A percentile compares a stretch with the other conserved stretches of the same genome.
These are phyloP conservation scores for Omphaloscelis lunosa DNA, from an alignment of 2,888 invertebrate species.

Conservation along the genomic window DNA sequence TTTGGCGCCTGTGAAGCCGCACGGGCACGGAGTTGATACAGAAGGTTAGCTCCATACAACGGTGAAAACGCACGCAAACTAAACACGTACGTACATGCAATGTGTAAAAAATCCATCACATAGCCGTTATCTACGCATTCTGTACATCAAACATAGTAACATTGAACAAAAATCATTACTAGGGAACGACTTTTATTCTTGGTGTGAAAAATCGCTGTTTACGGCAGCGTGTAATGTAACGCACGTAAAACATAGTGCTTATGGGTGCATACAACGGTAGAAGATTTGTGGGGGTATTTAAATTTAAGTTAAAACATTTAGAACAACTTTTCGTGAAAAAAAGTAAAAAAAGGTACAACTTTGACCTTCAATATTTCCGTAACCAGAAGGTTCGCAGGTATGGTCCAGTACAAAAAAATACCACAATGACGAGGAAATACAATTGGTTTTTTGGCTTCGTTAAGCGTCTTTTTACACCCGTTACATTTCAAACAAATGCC, in stretches of 20 bases:
- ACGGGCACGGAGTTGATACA: slow-evolving; percentile 33
- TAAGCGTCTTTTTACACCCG: neutral
- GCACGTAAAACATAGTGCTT: neutral
- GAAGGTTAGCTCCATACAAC: neutral
- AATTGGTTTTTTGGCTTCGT: neutral
- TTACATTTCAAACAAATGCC: neutral
- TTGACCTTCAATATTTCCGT: neutral
- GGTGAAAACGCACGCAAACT: neutral
- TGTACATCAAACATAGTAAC: neutral
- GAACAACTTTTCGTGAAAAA: neutral
- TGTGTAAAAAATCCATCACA: neutral
- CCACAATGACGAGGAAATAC: neutral
- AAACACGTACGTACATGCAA: neutral
- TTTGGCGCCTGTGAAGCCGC: slow-evolving; percentile 67
- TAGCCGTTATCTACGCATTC: neutral
- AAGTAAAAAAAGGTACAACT: too few species aligned
- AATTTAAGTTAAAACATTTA: neutral
- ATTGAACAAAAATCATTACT: neutral
- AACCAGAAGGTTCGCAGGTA: neutral
- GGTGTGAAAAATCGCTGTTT: neutral
- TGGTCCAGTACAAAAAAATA: neutral
- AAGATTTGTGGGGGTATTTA: neutral
- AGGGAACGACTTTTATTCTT: neutral
- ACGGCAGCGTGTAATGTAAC: neutral
- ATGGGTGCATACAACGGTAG: neutral